Evolutionary conservation across 2,113 vertebrate genomes (phyloP), one percentile per base, ranked within the genome.

Genomic region (Rattus rattus): DNA sequence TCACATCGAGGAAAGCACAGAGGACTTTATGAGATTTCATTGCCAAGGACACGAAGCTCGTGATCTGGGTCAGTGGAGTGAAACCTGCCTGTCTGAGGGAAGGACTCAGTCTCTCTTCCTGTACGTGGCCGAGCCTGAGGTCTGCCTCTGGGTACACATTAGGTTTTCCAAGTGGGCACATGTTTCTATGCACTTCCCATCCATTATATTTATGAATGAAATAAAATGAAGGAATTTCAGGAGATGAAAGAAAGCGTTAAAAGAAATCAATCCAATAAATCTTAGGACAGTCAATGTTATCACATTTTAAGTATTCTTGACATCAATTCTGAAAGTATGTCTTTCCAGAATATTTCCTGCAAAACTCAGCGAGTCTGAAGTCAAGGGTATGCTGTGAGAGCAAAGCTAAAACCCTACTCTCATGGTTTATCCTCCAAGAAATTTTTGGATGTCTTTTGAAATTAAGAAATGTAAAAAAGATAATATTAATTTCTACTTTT

Each of bases 211-310:
- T 39, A 88, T 49, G 39, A 95, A 85, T 65, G 26, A 76, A 54
- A 81, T 94, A 65, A 88, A 96, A 91, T 52, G 36, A 54, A 36
- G 11, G 36, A 75, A 61, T 89, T 91, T 95, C n/a, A 39, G 30
- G 81, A 95, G 84, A 92, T 92, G 36, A 96, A 95, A 90, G 76
- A 90, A 92, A 94, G 84, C 67, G 77, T 72, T 90, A 67, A 67
- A 88, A 88, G n/a, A 26, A 84, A 85, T 90, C 47, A 61, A 39
- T 83, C 88, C 73, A 88, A 86, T 85, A 94, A 92, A 94, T 88
- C 20, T n/a, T 11, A 39, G 59, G 54, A n/a, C 12, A 43, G 52
- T 24, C 59, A 39, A 6, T 61, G 7, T 61, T 77, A 52, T 7
- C 9, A 76, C 76, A 87, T 69, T 88, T 76, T 72, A 75, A 91